phyloP scores from a whole-genome alignment of 1,140 invertebrate species.

The Heterodera schachtii region DNA sequence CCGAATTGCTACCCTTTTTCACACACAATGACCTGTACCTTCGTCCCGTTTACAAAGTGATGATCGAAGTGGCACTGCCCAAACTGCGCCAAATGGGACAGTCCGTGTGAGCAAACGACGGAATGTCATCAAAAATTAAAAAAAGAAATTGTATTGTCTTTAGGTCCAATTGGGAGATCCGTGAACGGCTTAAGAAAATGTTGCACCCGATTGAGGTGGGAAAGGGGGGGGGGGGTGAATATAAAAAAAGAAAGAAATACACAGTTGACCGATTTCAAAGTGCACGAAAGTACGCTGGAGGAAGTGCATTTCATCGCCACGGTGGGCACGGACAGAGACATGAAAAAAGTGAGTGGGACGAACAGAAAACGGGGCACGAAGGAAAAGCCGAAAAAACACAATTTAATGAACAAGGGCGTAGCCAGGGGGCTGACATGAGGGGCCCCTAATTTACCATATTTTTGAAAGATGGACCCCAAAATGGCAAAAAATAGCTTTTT shows the following conservation, averaged over 20 bases:
- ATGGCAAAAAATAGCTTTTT: background rate
- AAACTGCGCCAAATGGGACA: constrained; percentile 40
- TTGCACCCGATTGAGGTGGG: constrained; percentile 28
- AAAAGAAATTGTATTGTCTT: too few species aligned
- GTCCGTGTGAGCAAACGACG: constrained; percentile 13
- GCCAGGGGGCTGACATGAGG: too few species aligned
- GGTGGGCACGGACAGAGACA: constrained; percentile 16
- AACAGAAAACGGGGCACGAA: too few species aligned
- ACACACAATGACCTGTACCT: constrained; percentile 43
- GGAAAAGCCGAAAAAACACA: too few species aligned
- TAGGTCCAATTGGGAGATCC: constrained; percentile 41
- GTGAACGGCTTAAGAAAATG: constrained; percentile 43
- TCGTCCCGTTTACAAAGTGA: constrained; percentile 30
- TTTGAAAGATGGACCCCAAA: too few species aligned
- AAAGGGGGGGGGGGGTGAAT: background rate
- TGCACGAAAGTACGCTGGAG: constrained; percentile 43
- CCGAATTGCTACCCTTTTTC: constrained; percentile 41
- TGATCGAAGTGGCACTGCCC: constrained; percentile 32
- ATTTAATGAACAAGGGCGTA: too few species aligned
- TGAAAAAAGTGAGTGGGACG: background rate
- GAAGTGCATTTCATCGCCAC: constrained; percentile 37
- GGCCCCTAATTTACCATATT: too few species aligned
- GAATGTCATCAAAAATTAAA: background rate
- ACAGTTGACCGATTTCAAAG: constrained; percentile 43
- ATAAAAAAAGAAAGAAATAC: background rate